Conservation (phyloP, 2,113 vertebrate species). For the Scophthalmus maximus region DNA sequence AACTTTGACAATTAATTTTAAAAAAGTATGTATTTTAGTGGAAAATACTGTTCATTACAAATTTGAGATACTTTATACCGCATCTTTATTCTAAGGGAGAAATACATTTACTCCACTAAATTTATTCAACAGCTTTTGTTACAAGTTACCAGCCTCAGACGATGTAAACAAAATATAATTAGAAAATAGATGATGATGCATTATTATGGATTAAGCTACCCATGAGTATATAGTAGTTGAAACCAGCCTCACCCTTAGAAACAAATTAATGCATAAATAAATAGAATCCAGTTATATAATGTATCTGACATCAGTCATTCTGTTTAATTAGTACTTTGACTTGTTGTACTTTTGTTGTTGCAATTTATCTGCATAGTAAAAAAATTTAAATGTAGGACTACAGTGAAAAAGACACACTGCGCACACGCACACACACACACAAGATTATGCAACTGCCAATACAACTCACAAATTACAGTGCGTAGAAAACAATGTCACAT, state of each 20-base stretch:
- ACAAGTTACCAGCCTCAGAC: no score
- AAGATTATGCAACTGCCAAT: constrained; percentile 51
- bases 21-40: neutral
- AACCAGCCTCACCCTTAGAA: no score
- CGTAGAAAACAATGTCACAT: constrained; percentile 61
- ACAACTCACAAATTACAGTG: constrained; percentile 61
- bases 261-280: no score
- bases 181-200: neutral
- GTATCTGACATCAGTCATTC: neutral
- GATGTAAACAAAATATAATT: neutral
- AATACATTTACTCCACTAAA: no score
- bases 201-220: neutral
- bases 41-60: no score
- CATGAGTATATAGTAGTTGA: no score
- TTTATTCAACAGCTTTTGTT: no score
- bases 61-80: no score
- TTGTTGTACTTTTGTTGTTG: neutral
- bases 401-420: constrained; percentile 12
- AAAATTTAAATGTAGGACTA: no score
- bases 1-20: neutral
- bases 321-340: neutral
- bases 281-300: no score
- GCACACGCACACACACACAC: constrained; percentile 19
- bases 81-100: no score
- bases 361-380: no score